Percentiles rank a stretch among this genome's conserved stretches.
phyloP scores from a whole-genome alignment of 2,797 vertebrate species.

The Anas flavirostris region DNA sequence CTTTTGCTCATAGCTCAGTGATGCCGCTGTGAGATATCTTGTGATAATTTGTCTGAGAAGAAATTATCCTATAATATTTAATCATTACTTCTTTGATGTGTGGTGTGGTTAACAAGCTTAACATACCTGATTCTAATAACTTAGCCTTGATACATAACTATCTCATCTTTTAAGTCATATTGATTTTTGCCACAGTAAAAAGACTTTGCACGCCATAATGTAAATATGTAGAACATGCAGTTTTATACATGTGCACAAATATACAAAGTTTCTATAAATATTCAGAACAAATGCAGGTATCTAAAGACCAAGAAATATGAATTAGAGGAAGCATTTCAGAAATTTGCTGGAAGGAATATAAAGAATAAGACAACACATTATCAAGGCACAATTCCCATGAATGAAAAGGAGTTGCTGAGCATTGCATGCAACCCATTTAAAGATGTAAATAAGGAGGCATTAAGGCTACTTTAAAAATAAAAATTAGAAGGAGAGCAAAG shows the following conservation, averaged over 20 bases:
- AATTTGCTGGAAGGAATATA: background rate
- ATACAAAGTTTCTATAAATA: background rate
- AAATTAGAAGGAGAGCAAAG: background rate
- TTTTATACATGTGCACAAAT: background rate
- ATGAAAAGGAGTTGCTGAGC: background rate
- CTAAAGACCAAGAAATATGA: background rate
- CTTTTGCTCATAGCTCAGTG: slow-evolving; percentile 40
- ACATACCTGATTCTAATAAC: slow-evolving; percentile 58
- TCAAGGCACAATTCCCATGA: background rate
- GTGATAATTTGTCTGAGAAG: slow-evolving; percentile 56
- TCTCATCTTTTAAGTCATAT: background rate
- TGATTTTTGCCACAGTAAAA: slow-evolving; percentile 17
- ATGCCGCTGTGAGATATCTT: slow-evolving; percentile 4
- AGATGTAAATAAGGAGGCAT: background rate
- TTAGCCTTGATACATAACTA: slow-evolving; percentile 13
- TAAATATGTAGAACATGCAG: background rate
- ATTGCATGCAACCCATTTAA: background rate
- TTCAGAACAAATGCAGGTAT: fast-evolving
- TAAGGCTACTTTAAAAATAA: background rate
- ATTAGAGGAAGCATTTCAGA: background rate
- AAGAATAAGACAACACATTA: background rate
- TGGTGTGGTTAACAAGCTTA: slow-evolving; percentile 50
- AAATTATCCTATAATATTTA: slow-evolving; percentile 43
- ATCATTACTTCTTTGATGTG: slow-evolving; percentile 72
- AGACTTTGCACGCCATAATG: background rate